Evolutionary conservation across 2,888 invertebrate species (phyloP).

Genomic region (Megastigmus dorsalis): DNA sequence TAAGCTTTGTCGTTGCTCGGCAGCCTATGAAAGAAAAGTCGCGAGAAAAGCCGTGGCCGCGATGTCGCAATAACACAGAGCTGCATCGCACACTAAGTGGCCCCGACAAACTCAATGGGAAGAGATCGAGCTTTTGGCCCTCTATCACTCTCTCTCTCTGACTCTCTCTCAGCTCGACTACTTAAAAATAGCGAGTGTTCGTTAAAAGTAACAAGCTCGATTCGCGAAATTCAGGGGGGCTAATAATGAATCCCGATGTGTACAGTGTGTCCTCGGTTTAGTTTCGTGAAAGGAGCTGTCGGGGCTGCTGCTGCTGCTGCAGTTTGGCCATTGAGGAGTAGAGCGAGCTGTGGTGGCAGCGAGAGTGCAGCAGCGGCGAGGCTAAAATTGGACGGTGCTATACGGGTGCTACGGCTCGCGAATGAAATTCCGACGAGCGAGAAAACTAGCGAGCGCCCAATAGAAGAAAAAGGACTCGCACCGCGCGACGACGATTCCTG

Average conservation of each 20-base stretch:
- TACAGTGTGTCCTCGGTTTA: background rate
- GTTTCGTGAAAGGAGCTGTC: conserved; percentile 38
- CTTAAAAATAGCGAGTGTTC: background rate
- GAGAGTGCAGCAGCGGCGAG: conserved; percentile 16
- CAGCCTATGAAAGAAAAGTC: too few relatives aligned
- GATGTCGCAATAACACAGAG: too few relatives aligned
- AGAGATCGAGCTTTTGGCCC: too few relatives aligned
- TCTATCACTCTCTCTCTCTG: too few relatives aligned
- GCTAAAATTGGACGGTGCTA: conserved; percentile 38
- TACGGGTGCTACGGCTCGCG: conserved; percentile 11
- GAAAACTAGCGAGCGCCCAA: conserved; percentile 15
- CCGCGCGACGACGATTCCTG: background rate
- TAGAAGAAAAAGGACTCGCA: conserved; percentile 20
- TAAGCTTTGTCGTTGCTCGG: too few relatives aligned
- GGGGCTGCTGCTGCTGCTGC: too few relatives aligned
- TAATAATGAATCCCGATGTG: conserved; percentile 25
- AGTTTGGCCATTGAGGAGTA: conserved; percentile 22
- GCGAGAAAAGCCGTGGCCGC: too few relatives aligned
- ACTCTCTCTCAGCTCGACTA: too few relatives aligned
- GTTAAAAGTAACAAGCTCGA: conserved; percentile 7
- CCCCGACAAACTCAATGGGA: too few relatives aligned
- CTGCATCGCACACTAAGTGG: too few relatives aligned
- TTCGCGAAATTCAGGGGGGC: background rate
- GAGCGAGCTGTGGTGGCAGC: conserved; percentile 1
- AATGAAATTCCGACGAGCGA: conserved; percentile 28